Evolutionary conservation across 2,797 vertebrate species (phyloP).

Genomic region (Vultur gryphus): DNA sequence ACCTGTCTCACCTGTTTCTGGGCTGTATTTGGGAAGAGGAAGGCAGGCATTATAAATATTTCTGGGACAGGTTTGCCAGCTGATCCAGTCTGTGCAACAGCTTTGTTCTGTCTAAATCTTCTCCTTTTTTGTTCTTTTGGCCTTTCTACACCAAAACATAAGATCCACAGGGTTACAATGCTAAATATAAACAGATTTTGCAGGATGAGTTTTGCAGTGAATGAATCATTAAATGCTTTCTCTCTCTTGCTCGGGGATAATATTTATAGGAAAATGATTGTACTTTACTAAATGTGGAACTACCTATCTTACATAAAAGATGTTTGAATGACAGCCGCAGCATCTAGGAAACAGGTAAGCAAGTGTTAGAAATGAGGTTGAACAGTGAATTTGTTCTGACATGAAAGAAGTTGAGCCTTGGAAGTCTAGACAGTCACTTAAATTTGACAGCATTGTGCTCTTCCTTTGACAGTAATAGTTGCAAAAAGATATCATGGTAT

Average conservation of each 20-base stretch:
- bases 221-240: neutral
- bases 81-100: neutral
- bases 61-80: neutral
- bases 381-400: neutral
- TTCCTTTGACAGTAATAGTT: neutral
- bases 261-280: neutral
- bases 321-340: neutral
- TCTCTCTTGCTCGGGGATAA: neutral
- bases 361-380: neutral
- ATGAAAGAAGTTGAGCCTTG: neutral
- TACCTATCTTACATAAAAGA: neutral
- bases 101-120: neutral
- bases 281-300: neutral
- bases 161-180: fast-evolving
- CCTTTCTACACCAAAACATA: neutral
- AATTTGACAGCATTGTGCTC: neutral
- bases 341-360: neutral
- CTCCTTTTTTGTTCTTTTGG: neutral
- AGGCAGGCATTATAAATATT: neutral
- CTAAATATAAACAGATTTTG: neutral
- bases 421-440: neutral
- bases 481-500: neutral
- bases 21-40: neutral
- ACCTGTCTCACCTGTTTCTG: neutral
- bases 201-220: neutral